Evolutionary conservation across 2,797 vertebrate genomes (phyloP), one percentile per base, ranked within the genome.

Genomic region (Chaetophractus vellerosus): DNA sequence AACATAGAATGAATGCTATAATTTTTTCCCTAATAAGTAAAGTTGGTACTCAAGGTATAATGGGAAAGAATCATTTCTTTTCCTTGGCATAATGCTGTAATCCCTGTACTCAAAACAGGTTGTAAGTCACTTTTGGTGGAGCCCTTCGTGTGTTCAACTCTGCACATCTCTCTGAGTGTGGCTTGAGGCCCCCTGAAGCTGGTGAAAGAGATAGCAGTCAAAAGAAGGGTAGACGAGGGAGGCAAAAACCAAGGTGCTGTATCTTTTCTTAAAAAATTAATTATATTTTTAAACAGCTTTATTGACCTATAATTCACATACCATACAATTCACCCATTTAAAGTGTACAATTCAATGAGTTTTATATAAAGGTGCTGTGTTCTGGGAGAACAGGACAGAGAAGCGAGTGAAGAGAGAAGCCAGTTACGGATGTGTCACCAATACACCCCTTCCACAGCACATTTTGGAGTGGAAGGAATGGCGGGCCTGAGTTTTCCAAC

Each of bases 11-110:
- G 18, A 88, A 71, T 5, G 21, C 76, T 66, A 87, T 18, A 31
- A 50, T 68, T 68, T 75, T 86, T 84, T 88, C 48, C 50, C 74
- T 79, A 82, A n/a, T 86, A 80, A 38, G 55, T 33, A 91, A 91
- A 96, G 81, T 82, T 6, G 8, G 26, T 72, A 57, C 48, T 75
- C 50, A 94, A 88, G 64, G 11, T 74, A 18, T 71, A 83, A 63
- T 50, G 11, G 57, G n/a, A n/a, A n/a, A n/a, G n/a, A n/a, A n/a
- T n/a, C n/a, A n/a, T n/a, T n/a, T n/a, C 24, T 81, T 66, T 68
- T 91, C 74, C 59, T 78, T 64, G 63, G 55, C 55, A 33, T 52
- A 76, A 76, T 11, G 23, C 14, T 90, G 7, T 21, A 48, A 91
- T 33, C 31, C 31, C 74, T 71, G 19, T 31, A 63, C 24, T 90